These are phyloP conservation scores for Cryptomyrus ogoouensis DNA, from an alignment of 2,113 vertebrate genomes.

Conservation along the genomic window DNA sequence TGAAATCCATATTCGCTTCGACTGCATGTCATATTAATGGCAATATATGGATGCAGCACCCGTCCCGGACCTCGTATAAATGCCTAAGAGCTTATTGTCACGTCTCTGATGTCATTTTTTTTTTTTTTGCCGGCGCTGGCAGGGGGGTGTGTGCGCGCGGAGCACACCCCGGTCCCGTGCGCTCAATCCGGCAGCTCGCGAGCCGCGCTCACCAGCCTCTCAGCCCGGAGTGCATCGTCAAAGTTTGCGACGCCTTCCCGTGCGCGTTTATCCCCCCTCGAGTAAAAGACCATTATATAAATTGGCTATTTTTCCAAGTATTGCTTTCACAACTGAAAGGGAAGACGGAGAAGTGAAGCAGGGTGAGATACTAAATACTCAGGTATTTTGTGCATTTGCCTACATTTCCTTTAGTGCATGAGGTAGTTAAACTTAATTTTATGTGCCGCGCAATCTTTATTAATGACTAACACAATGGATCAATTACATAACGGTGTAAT, in stretches of 20 bases:
- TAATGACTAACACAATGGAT: not conserved
- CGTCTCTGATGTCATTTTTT: constrained; percentile 25
- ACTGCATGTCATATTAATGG: not conserved
- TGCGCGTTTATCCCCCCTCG: not conserved
- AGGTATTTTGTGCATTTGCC: not conserved
- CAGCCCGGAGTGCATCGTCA: not conserved
- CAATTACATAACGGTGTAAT: not conserved
- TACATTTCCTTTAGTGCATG: not conserved
- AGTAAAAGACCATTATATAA: constrained; percentile 1
- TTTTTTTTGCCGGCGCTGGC: not conserved
- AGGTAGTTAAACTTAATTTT: not conserved
- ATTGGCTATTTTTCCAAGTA: not conserved
- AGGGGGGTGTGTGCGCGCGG: constrained; percentile 5
- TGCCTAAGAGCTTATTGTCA: constrained; percentile 23
- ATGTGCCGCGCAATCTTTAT: not conserved
- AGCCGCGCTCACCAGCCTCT: not conserved
- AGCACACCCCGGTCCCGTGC: not conserved
- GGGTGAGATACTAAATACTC: not conserved
- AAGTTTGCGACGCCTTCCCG: constrained; percentile 9
- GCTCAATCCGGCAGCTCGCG: not conserved
- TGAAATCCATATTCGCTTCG: not conserved
- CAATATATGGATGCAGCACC: not conserved
- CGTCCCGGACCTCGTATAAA: not conserved
- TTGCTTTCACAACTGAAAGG: not conserved
- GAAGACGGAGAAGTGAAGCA: not conserved